phyloP scores from a whole-genome alignment of 2,113 vertebrate genomes.

The Pelusios castaneus region DNA sequence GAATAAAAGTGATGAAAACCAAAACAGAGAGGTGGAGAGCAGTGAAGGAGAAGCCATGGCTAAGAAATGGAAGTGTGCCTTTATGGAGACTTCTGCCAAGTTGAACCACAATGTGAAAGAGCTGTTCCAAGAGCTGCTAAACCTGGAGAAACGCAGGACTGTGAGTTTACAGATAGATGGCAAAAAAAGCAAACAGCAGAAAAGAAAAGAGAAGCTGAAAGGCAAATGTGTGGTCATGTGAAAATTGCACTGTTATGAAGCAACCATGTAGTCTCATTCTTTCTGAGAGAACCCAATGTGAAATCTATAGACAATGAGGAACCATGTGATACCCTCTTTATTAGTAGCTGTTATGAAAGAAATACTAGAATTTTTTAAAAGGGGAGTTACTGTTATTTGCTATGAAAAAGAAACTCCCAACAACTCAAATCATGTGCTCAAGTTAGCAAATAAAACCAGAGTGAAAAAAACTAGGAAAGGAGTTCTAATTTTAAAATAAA shows the following conservation, averaged over 20 bases:
- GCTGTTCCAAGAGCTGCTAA: slow-evolving; percentile 85
- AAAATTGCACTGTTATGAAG: not conserved
- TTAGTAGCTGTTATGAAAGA: slow-evolving; percentile 44
- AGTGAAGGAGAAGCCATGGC: slow-evolving; percentile 82
- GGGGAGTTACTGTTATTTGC: not conserved
- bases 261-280: not conserved
- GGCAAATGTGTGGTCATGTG: slow-evolving; percentile 86
- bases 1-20: slow-evolving; percentile 85
- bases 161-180: slow-evolving; percentile 86
- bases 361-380: not conserved
- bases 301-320: slow-evolving; percentile 11
- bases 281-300: not conserved
- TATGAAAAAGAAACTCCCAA: not conserved
- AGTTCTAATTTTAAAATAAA: not conserved
- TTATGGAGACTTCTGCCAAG: slow-evolving; percentile 88
- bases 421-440: not conserved
- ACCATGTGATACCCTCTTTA: slow-evolving; percentile 38
- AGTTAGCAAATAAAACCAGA: not conserved
- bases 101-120: slow-evolving; percentile 85
- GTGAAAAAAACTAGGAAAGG: not conserved
- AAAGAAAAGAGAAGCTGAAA: slow-evolving; percentile 85
- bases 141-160: slow-evolving; percentile 85
- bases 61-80: slow-evolving; percentile 85
- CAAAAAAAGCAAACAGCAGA: slow-evolving; percentile 86
- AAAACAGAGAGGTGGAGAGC: slow-evolving; percentile 81